These are phyloP conservation scores for Danio albolineatus DNA, from an alignment of 2,797 vertebrate species.

Conservation along the genomic window DNA sequence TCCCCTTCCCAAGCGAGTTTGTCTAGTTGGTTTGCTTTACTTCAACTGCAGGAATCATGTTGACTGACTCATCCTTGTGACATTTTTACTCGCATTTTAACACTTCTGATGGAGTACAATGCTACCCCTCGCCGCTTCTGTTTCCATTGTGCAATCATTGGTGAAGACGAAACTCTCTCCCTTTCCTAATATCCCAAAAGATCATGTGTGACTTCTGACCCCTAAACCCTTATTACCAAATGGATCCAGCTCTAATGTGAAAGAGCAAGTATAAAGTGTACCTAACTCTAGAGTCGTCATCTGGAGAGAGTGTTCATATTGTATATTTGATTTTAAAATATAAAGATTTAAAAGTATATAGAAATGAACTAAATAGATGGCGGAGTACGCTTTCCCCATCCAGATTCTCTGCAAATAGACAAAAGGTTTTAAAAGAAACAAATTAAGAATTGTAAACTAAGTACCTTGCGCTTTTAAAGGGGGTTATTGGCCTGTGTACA, in stretches of 20 bases:
- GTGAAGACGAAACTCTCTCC: slow-evolving; percentile 38
- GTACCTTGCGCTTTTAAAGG: slow-evolving; percentile 28
- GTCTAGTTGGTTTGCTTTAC: slow-evolving; percentile 47
- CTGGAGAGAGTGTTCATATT: slow-evolving; percentile 69
- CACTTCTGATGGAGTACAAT: slow-evolving; percentile 40
- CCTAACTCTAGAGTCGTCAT: slow-evolving; percentile 50
- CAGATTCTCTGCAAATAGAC: slow-evolving; percentile 13
- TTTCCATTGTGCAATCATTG: slow-evolving; percentile 56
- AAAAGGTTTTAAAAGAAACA: slow-evolving; percentile 25
- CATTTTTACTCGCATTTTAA: slow-evolving; percentile 31
- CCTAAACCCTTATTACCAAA: slow-evolving; percentile 40
- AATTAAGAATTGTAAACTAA: slow-evolving; percentile 39
- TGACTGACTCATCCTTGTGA: slow-evolving; percentile 20
- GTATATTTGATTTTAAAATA: slow-evolving; percentile 62
- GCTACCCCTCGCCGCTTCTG: slow-evolving; percentile 16
- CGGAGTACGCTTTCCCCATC: background rate
- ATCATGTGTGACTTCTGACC: background rate
- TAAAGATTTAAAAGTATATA: slow-evolving; percentile 44
- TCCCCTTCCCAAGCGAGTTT: slow-evolving; percentile 35
- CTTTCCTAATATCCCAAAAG: slow-evolving; percentile 14
- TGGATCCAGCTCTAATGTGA: slow-evolving; percentile 28
- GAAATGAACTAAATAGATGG: slow-evolving; percentile 23
- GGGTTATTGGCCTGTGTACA: slow-evolving; percentile 32
- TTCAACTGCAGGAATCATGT: slow-evolving; percentile 29
- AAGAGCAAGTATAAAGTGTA: slow-evolving; percentile 44